Percentiles rank a stretch among this genome's conserved stretches.
Conservation (phyloP, 92 coral and sea anemone species). For the Siderastrea radians region DNA sequence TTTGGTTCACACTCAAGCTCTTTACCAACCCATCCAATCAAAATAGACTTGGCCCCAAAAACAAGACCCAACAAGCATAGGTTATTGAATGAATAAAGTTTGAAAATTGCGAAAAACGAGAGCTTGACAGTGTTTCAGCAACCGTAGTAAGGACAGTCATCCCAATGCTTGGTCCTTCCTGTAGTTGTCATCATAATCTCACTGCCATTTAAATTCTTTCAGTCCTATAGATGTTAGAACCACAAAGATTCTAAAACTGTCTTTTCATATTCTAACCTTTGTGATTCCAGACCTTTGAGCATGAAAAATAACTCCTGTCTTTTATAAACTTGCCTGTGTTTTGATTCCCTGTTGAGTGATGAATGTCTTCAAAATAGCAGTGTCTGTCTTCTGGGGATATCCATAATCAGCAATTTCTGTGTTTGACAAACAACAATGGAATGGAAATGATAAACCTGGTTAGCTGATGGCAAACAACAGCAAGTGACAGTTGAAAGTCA, state of each 20-base stretch:
- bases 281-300: not conserved
- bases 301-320: not conserved
- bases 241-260: too few relatives aligned
- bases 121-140: slow-evolving; percentile 15
- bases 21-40: too few relatives aligned
- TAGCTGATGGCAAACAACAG: too few relatives aligned
- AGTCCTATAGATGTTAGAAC: not conserved
- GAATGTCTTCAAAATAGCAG: slow-evolving; percentile 97
- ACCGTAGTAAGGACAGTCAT: slow-evolving; percentile 12
- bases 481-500: not conserved
- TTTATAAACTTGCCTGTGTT: slow-evolving; percentile 78
- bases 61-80: too few relatives aligned
- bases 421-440: not conserved
- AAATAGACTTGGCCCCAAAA: too few relatives aligned
- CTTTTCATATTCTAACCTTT: not conserved
- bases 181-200: not conserved
- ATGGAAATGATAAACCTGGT: too few relatives aligned
- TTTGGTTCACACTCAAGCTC: too few relatives aligned
- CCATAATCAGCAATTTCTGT: slow-evolving; percentile 99
- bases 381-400: slow-evolving; percentile 98
- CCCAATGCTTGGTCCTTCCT: not conserved
- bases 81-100: too few relatives aligned
- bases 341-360: slow-evolving; percentile 99
- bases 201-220: not conserved
- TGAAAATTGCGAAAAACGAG: not conserved